Evolutionary conservation across 1,140 invertebrate species (phyloP), one percentile per base, ranked within the genome.

Genomic region (Drosophila sp.): DNA sequence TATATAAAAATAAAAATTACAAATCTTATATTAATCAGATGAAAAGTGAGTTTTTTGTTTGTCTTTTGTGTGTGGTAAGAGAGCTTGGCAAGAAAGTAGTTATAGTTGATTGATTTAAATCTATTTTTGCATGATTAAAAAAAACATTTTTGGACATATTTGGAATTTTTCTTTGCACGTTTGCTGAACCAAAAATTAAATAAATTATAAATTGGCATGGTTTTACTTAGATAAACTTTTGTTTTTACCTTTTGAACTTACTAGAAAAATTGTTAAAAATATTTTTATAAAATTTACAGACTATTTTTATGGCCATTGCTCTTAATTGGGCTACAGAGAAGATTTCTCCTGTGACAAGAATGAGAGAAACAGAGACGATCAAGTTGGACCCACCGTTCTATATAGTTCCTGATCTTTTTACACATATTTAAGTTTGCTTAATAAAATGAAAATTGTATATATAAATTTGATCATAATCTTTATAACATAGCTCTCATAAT

Each of bases 331-430:
- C 65, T 82, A 27, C 60, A 76, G 25, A 47, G 54, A 2, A 57
- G 61, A 44, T 25, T 38, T 50, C 55, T 63, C 57, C 71, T 72
- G 35, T 79, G 72, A 79, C n/a, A 30, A 6, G n/a, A 47, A 17
- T 33, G 25, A 67, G 27, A 64, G 5, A 56, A 35, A 30, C 7
- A 62, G 69, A 72, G 40, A 30, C 25, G 35, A 38, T 54, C 62
- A 10, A 35, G 8, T 35, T 57, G n/a, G 67, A 77, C 66, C 78
- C 78, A 63, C 47, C 69, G 67, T 78, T 72, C 70, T 83, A 86
- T 83, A 86, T 76, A 89, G 83, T 86, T 86, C 83, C 83, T 86
- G 84, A 85, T 76, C 63, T 65, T 44, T 54, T 40, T 38, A 25
- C 10, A 27, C 72, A 85, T 41, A 29, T 38, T 69, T 85, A 86